Conservation (phyloP, 2,888 invertebrate genomes). For the Malthinus seriepunctatus region DNA sequence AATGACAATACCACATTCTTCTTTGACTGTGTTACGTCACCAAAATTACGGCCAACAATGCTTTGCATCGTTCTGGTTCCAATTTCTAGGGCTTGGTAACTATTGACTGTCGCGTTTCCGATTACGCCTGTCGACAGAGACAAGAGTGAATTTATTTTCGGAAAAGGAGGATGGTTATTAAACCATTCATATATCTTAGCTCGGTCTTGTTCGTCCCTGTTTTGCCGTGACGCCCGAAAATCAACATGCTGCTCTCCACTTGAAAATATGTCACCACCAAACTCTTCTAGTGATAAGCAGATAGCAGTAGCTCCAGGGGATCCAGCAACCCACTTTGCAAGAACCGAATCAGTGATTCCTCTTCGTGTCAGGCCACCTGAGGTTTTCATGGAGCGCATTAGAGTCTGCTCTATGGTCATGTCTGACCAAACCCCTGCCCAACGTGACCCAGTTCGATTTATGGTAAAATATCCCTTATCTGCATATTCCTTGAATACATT, state of each 20-base stretch:
- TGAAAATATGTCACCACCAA: conserved; percentile 8
- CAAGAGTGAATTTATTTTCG: conserved; percentile 22
- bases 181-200: conserved; percentile 31
- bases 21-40: conserved; percentile 12
- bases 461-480: neutral
- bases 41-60: conserved; percentile 16
- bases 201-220: conserved; percentile 26
- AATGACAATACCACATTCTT: conserved; percentile 27
- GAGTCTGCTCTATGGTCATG: neutral
- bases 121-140: conserved; percentile 29
- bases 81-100: conserved; percentile 24
- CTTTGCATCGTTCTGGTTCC: conserved; percentile 22
- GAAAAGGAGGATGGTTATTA: conserved; percentile 31
- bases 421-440: neutral
- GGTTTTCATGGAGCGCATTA: neutral
- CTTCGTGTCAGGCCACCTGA: neutral
- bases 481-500: neutral
- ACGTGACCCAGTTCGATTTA: neutral
- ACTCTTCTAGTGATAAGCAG: neutral
- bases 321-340: neutral
- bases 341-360: neutral
- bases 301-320: neutral
- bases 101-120: conserved; percentile 28
- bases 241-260: conserved; percentile 32
- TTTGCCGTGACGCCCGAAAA: conserved; percentile 24